Evolutionary conservation across 2,113 vertebrate genomes (phyloP), one percentile per base, ranked within the genome.

Genomic region (Gobio gobio): DNA sequence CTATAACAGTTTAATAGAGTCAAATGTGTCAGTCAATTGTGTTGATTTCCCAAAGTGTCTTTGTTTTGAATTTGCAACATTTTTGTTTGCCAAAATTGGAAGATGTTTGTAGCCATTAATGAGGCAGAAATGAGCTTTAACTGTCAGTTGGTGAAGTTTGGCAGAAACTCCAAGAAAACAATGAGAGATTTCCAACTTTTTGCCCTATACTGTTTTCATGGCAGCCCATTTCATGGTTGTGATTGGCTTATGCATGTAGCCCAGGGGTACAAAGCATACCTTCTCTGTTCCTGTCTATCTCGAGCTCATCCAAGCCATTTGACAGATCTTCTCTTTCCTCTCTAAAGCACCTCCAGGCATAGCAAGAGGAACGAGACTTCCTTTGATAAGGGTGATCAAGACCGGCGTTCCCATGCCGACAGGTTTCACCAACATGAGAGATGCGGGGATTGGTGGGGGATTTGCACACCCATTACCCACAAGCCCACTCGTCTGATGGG

Each of bases 361-460:
- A 45, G 54, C 33, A 75, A 83, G 81, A 84, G 33, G 70, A 88
- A 89, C 73, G 82, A 84, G 86, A 72, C 78, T 75, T 36, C 81
- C 86, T 89, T 89, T 89, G 88, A 89, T 89, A 87, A 78, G 47
- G 61, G 77, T 87, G 88, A 89, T 89, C 88, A 89, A 89, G 86
- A 84, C 88, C 84, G 86, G 84, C 86, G 16, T 87, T 87, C 76
- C 78, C 49, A 74, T 87, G 63, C 86, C 83, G 88, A 89, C 86
- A 89, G 88, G 84, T 87, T 86, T 84, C 88, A 82, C 86, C 78
- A 78, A 82, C 74, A 85, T 82, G 78, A 84, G 59, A 70, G 64
- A 49, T 68, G 22, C n/a, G 54, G 59, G 14, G 79, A 33, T 24
- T 16, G 36, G 24, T 2, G 58, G 58, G 77, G 72, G 33, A 47